Base-by-base conservation (phyloP, 2,888 invertebrate species). In the Eubasilissa splendida region DNA sequence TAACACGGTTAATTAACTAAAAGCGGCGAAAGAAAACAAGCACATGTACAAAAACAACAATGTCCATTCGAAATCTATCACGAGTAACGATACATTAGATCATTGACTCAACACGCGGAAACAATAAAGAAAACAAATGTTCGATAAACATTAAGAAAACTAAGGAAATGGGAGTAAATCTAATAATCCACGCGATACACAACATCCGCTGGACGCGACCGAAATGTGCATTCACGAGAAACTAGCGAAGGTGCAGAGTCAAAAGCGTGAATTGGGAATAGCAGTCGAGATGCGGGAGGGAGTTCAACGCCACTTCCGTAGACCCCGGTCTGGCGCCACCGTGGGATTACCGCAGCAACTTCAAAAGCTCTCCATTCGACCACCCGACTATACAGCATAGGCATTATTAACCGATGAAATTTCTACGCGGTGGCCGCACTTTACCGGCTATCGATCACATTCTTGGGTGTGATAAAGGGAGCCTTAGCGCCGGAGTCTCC, bases 151-250 rank as follows among this genome's bases (percentile, higher is more conserved):
- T 14, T 68, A 68, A 68, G 68, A 50, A 58, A 59, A 59, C 14
- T 12, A 31, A n/a, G 74, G 59, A 74, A 58, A 74, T 4, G 42
- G n/a, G 59, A 59, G 59, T 63, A 11, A 52, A 74, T 59, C 58
- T n/a, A 8, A 14, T 42, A 7, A 53, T 22, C 22, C 31, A 74
- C 42, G 11, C 74, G 74, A 14, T 59, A 74, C 58, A 42, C 65
- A 53, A 52, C 63, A 63, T 76, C 65, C 76, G 76, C 76, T 53
- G 76, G 60, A 52, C 53, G 53, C 4, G 53, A 63, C 11, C 10
- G 53, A 76, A 74, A 74, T 74, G 74, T 74, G 74, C 74, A 74
- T 33, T n/a, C 42, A 59, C 3, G 59, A 31, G 63, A 76, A 76
- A 76, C 50, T 63, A 33, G 10, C 52, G 33, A 52, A 60, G 76